Base-by-base conservation (phyloP, 1,140 invertebrate genomes). In the Drosophila parvula region DNA sequence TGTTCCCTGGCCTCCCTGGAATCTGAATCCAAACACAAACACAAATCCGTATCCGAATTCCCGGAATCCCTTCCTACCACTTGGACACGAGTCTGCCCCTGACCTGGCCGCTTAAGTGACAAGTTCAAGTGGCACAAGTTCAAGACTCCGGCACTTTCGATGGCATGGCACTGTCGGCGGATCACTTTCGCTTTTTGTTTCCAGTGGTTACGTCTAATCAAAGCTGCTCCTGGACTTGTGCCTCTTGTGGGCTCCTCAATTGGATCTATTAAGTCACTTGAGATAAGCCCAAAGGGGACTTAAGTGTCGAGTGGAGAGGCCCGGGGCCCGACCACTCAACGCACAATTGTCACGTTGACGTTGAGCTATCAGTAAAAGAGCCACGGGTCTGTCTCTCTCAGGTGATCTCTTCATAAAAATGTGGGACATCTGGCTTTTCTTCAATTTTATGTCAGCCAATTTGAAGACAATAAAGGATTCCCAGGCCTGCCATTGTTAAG, bases 191-290 rank as follows among this genome's bases (percentile, higher is more conserved):
- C 61, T 83, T 84, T 71, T 83, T 79, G 64, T 83, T 68, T 77
- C 56, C 34, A 34, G 6, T 38, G 51, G 18, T 38, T 50, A 67
- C 44, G 69, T 75, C 41, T 63, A 86, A 78, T 74, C 67, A 70
- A 58, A 77, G 48, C 51, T 55, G 51, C 69, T 73, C 69, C 55
- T 63, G 51, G 56, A 36, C 47, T 55, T 56, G 45, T 57, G 53
- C 44, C 65, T 43, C 28, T 50, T 27, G 43, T 57, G 64, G 36
- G 18, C 45, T 61, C 67, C 50, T 86, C 79, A 86, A 86, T 86
- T 86, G 84, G 63, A 73, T 83, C 79, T 53, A 88, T 86, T 88
- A 86, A 83, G 76, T 77, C 65, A 88, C 76, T 88, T 89, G 84
- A 89, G 71, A 78, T 74, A 59, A 77, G 69, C 55, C 63, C 32